Conservation (phyloP, 1,140 invertebrate species). For the Apolygus lucorum region DNA sequence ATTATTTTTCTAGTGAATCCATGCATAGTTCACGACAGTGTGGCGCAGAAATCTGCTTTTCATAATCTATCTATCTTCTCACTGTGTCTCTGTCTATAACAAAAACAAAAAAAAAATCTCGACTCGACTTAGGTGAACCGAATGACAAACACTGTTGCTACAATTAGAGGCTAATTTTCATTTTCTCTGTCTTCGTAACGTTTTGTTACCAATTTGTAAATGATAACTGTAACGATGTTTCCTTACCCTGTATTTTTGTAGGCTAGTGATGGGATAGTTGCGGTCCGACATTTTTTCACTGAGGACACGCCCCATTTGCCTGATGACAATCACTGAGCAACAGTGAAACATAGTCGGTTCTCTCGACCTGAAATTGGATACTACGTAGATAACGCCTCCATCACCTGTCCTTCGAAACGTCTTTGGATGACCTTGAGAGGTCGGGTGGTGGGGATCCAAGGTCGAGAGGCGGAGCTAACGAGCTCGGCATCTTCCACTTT, state of each 20-base stretch:
- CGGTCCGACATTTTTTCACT: not conserved
- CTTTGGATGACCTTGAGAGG: not conserved
- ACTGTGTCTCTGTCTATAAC: constrained; percentile 7
- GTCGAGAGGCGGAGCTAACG: not conserved
- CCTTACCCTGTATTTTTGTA: no score
- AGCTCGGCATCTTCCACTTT: not conserved
- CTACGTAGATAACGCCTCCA: not conserved
- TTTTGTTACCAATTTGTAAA: no score
- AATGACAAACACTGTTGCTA: constrained; percentile 14
- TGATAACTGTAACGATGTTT: no score
- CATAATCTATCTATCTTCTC: not conserved
- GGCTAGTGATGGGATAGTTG: constrained; percentile 10
- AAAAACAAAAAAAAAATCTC: constrained; percentile 17
- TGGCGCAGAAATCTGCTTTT: not conserved
- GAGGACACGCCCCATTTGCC: constrained; percentile 17
- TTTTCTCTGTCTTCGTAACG: not conserved
- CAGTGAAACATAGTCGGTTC: not conserved
- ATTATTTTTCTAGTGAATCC: no score
- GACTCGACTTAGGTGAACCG: not conserved
- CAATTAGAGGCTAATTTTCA: not conserved
- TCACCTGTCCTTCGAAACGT: not conserved
- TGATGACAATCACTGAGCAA: constrained; percentile 27
- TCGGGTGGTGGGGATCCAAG: not conserved
- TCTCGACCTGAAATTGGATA: not conserved
- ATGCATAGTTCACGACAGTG: not conserved